A percentile compares a stretch with the other conserved stretches of the same genome.
These are phyloP conservation scores for Avahi laniger DNA, from an alignment of 2,797 vertebrate genomes.

Conservation along the genomic window DNA sequence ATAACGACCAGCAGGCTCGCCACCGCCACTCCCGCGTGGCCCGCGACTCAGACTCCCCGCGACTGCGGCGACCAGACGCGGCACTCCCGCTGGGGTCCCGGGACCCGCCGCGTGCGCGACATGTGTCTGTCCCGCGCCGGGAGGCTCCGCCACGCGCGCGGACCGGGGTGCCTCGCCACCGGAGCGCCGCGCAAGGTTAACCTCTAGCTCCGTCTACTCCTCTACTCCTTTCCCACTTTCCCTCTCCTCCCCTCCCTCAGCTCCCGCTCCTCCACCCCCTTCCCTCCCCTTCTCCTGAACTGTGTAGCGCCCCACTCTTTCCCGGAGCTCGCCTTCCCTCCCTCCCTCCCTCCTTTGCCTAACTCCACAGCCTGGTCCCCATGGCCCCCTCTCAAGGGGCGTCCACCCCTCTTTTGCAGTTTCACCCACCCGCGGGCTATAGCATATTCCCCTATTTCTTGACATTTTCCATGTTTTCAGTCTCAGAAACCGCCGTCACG, in stretches of 20 bases:
- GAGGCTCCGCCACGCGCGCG: not conserved
- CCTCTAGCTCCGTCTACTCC: not conserved
- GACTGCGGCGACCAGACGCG: not conserved
- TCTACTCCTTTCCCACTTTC: not conserved
- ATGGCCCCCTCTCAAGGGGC: conserved; percentile 48
- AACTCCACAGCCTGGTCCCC: conserved; percentile 80
- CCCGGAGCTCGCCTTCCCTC: conserved; percentile 40
- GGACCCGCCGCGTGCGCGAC: not conserved
- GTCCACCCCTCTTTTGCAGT: not conserved
- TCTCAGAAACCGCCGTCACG: not conserved
- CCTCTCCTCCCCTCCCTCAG: not conserved
- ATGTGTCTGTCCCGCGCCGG: not conserved
- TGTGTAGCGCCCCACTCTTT: not conserved
- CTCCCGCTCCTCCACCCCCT: not conserved
- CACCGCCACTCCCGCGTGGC: conserved; percentile 59
- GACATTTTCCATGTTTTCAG: not conserved
- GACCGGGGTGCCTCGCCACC: not conserved
- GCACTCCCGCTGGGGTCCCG: not conserved
- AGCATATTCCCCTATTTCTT: not conserved
- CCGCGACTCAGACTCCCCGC: not conserved
- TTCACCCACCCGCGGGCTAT: not conserved
- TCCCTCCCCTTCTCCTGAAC: not conserved
- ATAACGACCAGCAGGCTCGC: conserved; percentile 70
- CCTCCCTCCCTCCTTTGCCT: conserved; percentile 22
- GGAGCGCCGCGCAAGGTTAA: not conserved